A percentile compares a stretch with the other conserved stretches of the same genome.
These are phyloP conservation scores for Montipora efflorescens DNA, from an alignment of 64 coral and sea anemone species.

Conservation along the genomic window DNA sequence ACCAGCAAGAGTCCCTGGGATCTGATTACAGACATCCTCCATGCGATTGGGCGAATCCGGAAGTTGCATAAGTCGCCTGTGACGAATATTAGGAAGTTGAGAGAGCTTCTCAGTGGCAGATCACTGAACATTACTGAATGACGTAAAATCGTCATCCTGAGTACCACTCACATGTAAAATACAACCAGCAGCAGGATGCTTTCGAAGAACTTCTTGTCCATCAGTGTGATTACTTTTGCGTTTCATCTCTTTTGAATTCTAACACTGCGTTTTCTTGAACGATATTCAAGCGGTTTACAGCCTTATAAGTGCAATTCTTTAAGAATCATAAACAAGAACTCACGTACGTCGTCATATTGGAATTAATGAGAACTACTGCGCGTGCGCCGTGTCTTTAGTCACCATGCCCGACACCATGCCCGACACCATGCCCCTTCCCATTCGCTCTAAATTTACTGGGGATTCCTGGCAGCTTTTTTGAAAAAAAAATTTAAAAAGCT, in stretches of 20 bases:
- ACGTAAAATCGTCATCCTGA: constrained; percentile 56
- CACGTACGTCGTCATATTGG: constrained; percentile 40
- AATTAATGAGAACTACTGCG: constrained; percentile 33
- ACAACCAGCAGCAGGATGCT: background rate
- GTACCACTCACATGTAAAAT: constrained; percentile 40
- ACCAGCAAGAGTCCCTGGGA: background rate
- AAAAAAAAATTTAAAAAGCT: background rate
- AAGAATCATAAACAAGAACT: constrained; percentile 44
- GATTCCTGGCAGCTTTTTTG: background rate
- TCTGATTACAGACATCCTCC: constrained; percentile 50
- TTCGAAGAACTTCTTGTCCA: background rate
- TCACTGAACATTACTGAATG: constrained; percentile 59
- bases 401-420: background rate
- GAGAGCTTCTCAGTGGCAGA: constrained; percentile 50
- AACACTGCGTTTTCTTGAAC: constrained; percentile 44
- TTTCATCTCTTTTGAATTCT: constrained; percentile 43
- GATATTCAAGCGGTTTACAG: constrained; percentile 14
- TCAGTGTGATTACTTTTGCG: constrained; percentile 32
- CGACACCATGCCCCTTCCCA: background rate
- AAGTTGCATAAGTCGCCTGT: constrained; percentile 26
- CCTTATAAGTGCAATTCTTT: constrained; percentile 27
- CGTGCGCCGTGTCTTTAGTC: constrained; percentile 25
- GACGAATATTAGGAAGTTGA: constrained; percentile 49
- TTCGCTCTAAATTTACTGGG: background rate
- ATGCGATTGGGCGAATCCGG: constrained; percentile 50